Conservation (phyloP, 2,113 vertebrate genomes). For the Misgurnus anguillicaudatus region DNA sequence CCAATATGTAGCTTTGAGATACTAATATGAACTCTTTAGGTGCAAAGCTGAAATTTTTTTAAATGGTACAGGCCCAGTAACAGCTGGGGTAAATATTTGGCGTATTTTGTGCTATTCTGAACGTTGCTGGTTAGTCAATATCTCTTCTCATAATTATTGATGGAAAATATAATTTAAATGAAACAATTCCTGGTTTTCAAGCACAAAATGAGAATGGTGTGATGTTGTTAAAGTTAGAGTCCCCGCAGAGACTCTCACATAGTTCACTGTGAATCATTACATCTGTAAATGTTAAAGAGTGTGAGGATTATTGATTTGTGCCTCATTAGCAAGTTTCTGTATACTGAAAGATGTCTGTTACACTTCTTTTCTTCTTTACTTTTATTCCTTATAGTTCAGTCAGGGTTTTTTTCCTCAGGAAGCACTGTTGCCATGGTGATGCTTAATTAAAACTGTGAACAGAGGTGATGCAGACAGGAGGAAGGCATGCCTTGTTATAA, state of each 20-base stretch:
- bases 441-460: constrained; percentile 9
- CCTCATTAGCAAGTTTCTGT: neutral
- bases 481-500: neutral
- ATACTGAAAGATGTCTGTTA: neutral
- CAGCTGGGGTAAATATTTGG: no score
- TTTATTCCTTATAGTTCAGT: neutral
- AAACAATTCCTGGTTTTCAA: neutral
- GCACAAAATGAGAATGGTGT: neutral
- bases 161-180: neutral
- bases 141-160: neutral
- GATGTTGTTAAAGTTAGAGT: neutral
- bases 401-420: neutral
- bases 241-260: neutral
- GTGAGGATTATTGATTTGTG: neutral
- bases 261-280: neutral
- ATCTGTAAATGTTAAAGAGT: neutral
- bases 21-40: no score
- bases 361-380: neutral
- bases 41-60: no score
- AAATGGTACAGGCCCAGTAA: no score
- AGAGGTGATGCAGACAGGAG: neutral
- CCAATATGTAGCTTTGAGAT: no score
- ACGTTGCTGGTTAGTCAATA: neutral
- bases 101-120: no score
- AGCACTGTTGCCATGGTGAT: neutral